Base-by-base conservation (phyloP, 2,797 vertebrate species). In the Hemitrygon akajei region DNA sequence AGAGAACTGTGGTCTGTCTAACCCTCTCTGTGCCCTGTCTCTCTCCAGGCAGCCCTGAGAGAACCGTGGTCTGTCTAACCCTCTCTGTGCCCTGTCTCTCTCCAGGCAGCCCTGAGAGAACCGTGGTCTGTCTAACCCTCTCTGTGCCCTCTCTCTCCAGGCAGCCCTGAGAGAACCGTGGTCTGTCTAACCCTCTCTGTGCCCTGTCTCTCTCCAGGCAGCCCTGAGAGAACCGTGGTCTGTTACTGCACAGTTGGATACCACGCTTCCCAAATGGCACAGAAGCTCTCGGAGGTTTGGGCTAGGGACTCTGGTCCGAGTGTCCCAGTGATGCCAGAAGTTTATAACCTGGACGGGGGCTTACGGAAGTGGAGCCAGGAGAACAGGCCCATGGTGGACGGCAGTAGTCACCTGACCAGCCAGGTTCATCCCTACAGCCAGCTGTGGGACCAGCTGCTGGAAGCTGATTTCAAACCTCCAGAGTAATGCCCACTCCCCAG, bases 351-450 rank as follows among this genome's bases (percentile, higher is more conserved):
- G 82, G 87, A 73, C 7, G 30, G 27, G 2, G 27, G 89, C 0
- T 40, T 94, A 76, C 86, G 40, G 12, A 93, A 81, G 56, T 94
- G 84, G 94, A 93, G 93, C 66, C 40, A 12, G 18, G 93, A 94
- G 79, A 76, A 71, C 1, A 94, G 93, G 76, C 30, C 25, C 27
- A 76, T 94, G 77, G 93, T 84, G 58, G 82, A 94, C 87, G 63
- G 34, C 9, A 20, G 66, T 63, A 75, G 92, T 27, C 66, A 71
- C 63, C 76, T 94, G 60, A 84, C 94, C 0, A 7, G 1, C 7
- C 34, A 93, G 22, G 91, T 93, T 69, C 94, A 93, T 30, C 94
- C 89, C 11, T 94, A 93, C 77, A 93, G n/a, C 22, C 0, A 69
- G 7, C 20, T 18, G n/a, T 93, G 94, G 71, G 69, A 73, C 30